phyloP scores from a whole-genome alignment of 1,140 invertebrate species.

The Leptopilina boulardi region DNA sequence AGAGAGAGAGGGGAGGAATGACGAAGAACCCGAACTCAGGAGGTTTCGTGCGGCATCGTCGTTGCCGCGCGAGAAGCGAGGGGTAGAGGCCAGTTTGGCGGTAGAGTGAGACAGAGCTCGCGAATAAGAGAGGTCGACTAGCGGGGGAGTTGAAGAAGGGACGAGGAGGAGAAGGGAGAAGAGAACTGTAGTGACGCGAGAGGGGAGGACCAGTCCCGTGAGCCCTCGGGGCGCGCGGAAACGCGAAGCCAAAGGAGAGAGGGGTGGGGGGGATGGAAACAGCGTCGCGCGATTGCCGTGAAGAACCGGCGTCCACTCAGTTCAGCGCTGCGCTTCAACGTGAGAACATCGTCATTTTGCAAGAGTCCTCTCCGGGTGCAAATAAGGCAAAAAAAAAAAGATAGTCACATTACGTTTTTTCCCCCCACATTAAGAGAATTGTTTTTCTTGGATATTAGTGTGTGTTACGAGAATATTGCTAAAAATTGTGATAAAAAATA shows the following conservation, averaged over 20 bases:
- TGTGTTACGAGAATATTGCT: too few relatives aligned
- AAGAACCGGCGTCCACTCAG: slow-evolving; percentile 56
- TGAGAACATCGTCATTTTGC: slow-evolving; percentile 50
- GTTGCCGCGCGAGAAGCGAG: slow-evolving; percentile 26
- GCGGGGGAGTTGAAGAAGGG: not conserved
- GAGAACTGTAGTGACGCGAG: not conserved
- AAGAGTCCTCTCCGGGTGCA: not conserved
- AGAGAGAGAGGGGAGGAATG: not conserved
- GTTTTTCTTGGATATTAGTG: too few relatives aligned
- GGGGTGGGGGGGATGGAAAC: not conserved
- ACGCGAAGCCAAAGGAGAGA: not conserved
- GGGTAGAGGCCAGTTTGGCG: slow-evolving; percentile 35
- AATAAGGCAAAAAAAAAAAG: slow-evolving; percentile 21
- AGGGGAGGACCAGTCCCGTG: slow-evolving; percentile 35
- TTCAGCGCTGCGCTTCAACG: slow-evolving; percentile 62
- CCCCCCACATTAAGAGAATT: too few relatives aligned
- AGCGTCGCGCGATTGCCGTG: not conserved
- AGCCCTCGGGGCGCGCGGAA: slow-evolving; percentile 4
- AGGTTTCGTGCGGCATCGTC: not conserved
- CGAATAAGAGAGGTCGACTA: not conserved
- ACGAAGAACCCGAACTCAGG: not conserved
- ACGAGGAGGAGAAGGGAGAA: not conserved
- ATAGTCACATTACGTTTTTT: too few relatives aligned
- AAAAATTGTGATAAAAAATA: not conserved
- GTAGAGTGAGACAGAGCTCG: slow-evolving; percentile 22